Evolutionary conservation across 2,888 invertebrate species (phyloP), one percentile per base, ranked within the genome.

Genomic region (Dynastes maya): DNA sequence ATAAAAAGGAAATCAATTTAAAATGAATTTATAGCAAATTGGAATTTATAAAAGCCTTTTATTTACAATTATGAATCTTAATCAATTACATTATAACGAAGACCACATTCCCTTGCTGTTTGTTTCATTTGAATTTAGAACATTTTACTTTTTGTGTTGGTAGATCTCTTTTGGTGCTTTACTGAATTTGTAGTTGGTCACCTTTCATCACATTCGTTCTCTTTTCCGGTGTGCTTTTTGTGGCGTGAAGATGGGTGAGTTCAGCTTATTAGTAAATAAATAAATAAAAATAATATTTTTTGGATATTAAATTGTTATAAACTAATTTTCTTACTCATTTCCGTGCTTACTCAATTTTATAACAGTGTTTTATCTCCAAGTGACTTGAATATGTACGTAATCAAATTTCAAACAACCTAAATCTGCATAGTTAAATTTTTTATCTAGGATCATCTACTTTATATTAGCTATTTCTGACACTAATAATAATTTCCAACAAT

Each of bases 191-290:
- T 76, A 65, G 76, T 76, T 76, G 76, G 76, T 61, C 40, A 53
- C 29, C 37, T 45, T 72, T 72, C 40, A 61, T 72, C 61, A 58
- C 37, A 61, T 2, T 61, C 45, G 61, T 61, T 81, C 78, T 80
- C 82, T 83, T 84, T 84, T 84, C 84, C 84, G 83, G 83, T 84
- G 83, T 82, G 81, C 76, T 79, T 79, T 77, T 80, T 80, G 83
- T 84, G 83, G 85, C 83, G 85, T 85, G 87, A 88, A 88, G 87
- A 88, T 88, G 88, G 88, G 88, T 88, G 86, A 88, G 88, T 87
- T 84, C 83, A 32, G 22, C 68, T 79, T 72, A 72, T 45, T 68
- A 58, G 27, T 71, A 68, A 79, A 76, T 61, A 51, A 70, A 70
- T 61, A 72, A 63, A 68, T 76, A 49, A 67, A 63, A 37, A 53